Base-by-base conservation (phyloP, 2,113 vertebrate species). In the Urocynchramus pylzowi region DNA sequence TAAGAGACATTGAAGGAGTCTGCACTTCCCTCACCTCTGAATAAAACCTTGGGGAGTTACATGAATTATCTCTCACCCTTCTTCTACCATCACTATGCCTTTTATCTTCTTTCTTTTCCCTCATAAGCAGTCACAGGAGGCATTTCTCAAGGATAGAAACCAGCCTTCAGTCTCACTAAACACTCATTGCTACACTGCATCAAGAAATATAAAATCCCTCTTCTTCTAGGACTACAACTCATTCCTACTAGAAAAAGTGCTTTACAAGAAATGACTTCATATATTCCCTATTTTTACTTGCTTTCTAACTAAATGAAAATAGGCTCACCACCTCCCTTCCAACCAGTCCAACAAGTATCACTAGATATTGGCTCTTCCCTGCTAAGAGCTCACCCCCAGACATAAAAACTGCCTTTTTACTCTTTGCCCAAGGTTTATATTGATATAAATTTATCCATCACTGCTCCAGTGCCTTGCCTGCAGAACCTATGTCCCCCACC, bases 331-430 rank as follows among this genome's bases (percentile, higher is more conserved):
- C 7, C 5, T n/a, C 10, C 12, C 5, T 44, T 39, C 23, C 14
- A 56, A 3, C 3, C 13, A 6, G 9, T 13, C 28, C 8, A 3
- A 49, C 15, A 1, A 7, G 2, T 5, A 37, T 12, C 7, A 16
- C 10, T 6, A 2, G 3, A 11, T 3, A n/a, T 8, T 16, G 19
- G 5, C 10, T 3, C 9, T 19, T 27, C 31, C 39, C 35, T 60
- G 1, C 16, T 19, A n/a, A 12, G 9, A 85, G 7, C 44, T 49
- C 45, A 49, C 2, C 13, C 12, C 3, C 27, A 77, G 5, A 16
- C 5, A 33, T 0, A 16, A 70, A 1, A 0, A 0, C 2, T 27
- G 4, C 4, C 5, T 6, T 21, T 30, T 39, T 1, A 47, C 28
- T 12, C 2, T 2, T 24, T 60, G 1, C 5, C 16, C 9, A 13